phyloP scores from a whole-genome alignment of 2,888 invertebrate species.

The Ptychoptera contaminata region DNA sequence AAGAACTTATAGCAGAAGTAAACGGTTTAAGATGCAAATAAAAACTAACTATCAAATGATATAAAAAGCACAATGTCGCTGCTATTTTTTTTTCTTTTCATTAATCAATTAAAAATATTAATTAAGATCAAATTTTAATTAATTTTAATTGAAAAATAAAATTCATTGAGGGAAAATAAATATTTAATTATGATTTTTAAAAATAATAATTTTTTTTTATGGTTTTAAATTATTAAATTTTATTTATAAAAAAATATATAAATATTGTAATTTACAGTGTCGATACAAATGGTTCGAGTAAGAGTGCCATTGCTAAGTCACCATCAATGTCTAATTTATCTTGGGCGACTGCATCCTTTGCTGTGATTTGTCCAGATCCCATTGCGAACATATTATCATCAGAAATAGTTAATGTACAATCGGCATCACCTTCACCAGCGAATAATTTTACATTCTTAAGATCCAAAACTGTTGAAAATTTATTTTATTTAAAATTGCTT shows the following conservation, averaged over 20 bases:
- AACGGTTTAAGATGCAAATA: too few relatives aligned
- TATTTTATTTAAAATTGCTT: background rate
- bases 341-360: conserved; percentile 10
- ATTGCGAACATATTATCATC: conserved; percentile 10
- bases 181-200: too few relatives aligned
- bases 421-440: conserved; percentile 8
- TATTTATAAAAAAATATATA: background rate
- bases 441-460: conserved; percentile 10
- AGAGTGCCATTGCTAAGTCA: conserved; percentile 9
- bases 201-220: too few relatives aligned
- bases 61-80: too few relatives aligned
- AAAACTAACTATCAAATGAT: too few relatives aligned
- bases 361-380: conserved; percentile 7
- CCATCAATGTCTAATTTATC: conserved; percentile 12
- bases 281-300: conserved; percentile 8
- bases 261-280: background rate
- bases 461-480: conserved; percentile 9
- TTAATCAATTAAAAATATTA: too few relatives aligned
- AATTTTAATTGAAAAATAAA: too few relatives aligned
- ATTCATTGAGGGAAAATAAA: too few relatives aligned
- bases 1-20: too few relatives aligned
- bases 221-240: background rate
- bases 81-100: too few relatives aligned
- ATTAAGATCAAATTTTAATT: too few relatives aligned
- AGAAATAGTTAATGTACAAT: conserved; percentile 10